Evolutionary conservation across 2,888 invertebrate genomes (phyloP).

Genomic region (Plagodis dolabraria): DNA sequence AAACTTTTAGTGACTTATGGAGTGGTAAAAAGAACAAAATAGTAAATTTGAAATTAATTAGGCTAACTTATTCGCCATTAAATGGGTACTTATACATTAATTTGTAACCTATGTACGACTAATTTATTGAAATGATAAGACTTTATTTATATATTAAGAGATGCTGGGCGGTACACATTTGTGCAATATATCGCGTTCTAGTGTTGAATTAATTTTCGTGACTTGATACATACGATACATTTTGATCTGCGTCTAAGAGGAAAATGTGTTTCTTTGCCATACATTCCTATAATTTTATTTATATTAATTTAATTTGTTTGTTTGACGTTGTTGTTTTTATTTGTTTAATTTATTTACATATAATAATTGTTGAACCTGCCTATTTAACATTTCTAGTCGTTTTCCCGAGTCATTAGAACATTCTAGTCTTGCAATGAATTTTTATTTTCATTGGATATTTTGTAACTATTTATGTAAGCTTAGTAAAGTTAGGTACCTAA

Average conservation of each 20-base stretch:
- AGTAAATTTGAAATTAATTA: constrained; percentile 10
- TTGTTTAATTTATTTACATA: constrained; percentile 52
- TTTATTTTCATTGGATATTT: constrained; percentile 19
- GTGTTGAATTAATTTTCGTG: constrained; percentile 2
- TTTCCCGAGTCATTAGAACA: constrained; percentile 26
- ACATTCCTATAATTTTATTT: constrained; percentile 60
- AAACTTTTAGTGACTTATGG: constrained; percentile 7
- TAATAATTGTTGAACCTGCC: constrained; percentile 48
- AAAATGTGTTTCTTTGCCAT: constrained; percentile 33
- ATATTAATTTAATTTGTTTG: constrained; percentile 36
- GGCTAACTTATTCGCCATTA: constrained; percentile 42
- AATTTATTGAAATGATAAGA: constrained; percentile 37
- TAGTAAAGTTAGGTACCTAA: constrained; percentile 29
- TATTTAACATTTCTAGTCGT: constrained; percentile 12
- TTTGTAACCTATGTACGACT: constrained; percentile 28
- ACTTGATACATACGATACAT: constrained; percentile 7
- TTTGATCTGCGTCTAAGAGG: constrained; percentile 24
- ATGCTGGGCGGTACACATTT: constrained; percentile 21
- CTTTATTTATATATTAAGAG: constrained; percentile 46
- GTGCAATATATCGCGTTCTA: constrained; percentile 35
- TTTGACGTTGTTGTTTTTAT: constrained; percentile 46
- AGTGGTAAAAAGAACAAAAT: neutral
- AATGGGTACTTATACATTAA: constrained; percentile 44
- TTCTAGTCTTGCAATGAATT: constrained; percentile 50
- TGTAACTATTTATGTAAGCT: constrained; percentile 12